Conservation (phyloP, 2,113 vertebrate species). For the Lepus americanus region DNA sequence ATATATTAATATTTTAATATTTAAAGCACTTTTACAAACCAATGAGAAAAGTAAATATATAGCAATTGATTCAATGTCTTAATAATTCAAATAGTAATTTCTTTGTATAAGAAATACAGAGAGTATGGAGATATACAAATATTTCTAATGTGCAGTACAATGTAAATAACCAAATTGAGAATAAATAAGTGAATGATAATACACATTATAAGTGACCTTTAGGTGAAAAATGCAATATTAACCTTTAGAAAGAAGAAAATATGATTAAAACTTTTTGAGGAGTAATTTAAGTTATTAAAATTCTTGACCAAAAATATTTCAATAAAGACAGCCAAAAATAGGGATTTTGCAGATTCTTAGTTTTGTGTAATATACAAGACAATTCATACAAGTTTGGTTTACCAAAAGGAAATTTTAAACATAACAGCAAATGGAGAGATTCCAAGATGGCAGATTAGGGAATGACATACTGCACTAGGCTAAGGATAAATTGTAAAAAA, state of each 20-base stretch:
- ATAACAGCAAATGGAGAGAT: no score
- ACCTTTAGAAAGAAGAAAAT: background rate
- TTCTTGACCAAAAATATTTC: background rate
- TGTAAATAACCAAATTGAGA: background rate
- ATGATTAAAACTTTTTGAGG: background rate
- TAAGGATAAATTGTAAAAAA: no score
- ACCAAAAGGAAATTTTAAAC: background rate
- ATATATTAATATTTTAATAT: background rate
- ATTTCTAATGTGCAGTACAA: background rate
- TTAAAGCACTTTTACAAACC: background rate
- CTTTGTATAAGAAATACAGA: background rate
- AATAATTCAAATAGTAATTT: background rate
- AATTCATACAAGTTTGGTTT: no score
- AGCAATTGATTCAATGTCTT: background rate
- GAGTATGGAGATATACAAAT: background rate
- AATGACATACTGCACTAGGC: no score
- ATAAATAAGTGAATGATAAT: background rate
- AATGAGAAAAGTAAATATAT: background rate
- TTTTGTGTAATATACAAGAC: background rate
- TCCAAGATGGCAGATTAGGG: no score
- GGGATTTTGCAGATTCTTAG: background rate
- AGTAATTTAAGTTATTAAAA: slow-evolving; percentile 1
- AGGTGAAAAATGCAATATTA: background rate
- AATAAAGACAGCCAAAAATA: background rate
- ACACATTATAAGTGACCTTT: background rate